Conservation (phyloP, 2,888 invertebrate genomes). For the Lysandra coridon region DNA sequence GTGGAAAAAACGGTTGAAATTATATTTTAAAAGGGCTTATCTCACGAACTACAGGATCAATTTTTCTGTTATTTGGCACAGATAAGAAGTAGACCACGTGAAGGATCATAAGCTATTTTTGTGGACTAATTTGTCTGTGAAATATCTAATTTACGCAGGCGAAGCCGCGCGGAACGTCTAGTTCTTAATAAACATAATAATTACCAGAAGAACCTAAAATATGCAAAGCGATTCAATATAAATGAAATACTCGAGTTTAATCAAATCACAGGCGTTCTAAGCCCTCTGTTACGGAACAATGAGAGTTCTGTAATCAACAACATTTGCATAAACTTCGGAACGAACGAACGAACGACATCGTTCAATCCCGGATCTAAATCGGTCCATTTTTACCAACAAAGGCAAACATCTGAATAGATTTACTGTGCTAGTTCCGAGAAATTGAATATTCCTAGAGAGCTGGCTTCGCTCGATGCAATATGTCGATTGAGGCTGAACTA, state of each 20-base stretch:
- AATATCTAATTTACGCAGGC: no score
- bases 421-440: conserved; percentile 4
- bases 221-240: neutral
- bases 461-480: neutral
- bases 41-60: no score
- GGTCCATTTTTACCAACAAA: conserved; percentile 3
- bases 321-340: neutral
- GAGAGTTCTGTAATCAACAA: conserved; percentile 2
- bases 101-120: no score
- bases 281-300: neutral
- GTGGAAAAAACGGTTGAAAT: no score
- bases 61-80: no score
- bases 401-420: conserved; percentile 9
- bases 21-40: no score
- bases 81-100: no score
- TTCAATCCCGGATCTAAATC: conserved; percentile 19
- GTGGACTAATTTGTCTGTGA: no score
- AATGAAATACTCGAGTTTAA: neutral
- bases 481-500: neutral
- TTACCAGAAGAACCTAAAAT: neutral
- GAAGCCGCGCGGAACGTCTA: no score
- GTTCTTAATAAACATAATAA: neutral
- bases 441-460: neutral
- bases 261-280: neutral
- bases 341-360: neutral